Evolutionary conservation across 1,140 invertebrate species (phyloP), one percentile per base, ranked within the genome.

Genomic region (Ips nitidus): DNA sequence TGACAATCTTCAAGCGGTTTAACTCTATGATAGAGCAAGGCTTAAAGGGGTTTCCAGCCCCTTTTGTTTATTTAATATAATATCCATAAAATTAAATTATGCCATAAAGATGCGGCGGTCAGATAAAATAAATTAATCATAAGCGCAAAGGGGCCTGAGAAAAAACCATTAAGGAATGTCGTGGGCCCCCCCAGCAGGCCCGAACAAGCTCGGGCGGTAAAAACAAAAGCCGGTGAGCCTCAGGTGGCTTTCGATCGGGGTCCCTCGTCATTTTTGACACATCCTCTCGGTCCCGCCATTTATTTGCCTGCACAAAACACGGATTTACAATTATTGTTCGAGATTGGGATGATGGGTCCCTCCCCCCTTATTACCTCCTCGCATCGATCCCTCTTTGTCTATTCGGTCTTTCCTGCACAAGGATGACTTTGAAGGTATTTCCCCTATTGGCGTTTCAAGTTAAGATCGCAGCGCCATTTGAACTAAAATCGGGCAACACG

Each of bases 121-220:
- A 66, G 65, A 66, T 66, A 66, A 66, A 59, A 59, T 58, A 59
- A 66, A 66, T 66, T 66, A 66, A 66, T 66, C 65, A 66, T 66
- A 59, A 59, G 45, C 65, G 56, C 65, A 59, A 58, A 66, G 52
- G 55, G 65, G 65, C 56, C 55, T 58, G 65, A 66, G 65, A 66
- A 66, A 66, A 58, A 59, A 58, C 65, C 55, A 66, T 66, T 66
- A 66, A 66, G 55, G 65, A 66, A 66, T 66, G 63, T 65, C 63
- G 52, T 65, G 63, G 50, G 36, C 61, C 63, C 63, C 63, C 60
- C 63, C 52, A 52, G 63, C 52, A 56, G 52, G 52, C 43, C 47
- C 52, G 36, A 55, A 55, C 52, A 56, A 56, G 52, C 38, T 36
- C 4, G 63, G 43, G 52, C 52, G 63, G 52, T 65, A 65, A 65